A percentile compares a stretch with the other conserved stretches of the same genome.
phyloP scores from a whole-genome alignment of 1,140 invertebrate genomes.

The Neodiprion fabricii region DNA sequence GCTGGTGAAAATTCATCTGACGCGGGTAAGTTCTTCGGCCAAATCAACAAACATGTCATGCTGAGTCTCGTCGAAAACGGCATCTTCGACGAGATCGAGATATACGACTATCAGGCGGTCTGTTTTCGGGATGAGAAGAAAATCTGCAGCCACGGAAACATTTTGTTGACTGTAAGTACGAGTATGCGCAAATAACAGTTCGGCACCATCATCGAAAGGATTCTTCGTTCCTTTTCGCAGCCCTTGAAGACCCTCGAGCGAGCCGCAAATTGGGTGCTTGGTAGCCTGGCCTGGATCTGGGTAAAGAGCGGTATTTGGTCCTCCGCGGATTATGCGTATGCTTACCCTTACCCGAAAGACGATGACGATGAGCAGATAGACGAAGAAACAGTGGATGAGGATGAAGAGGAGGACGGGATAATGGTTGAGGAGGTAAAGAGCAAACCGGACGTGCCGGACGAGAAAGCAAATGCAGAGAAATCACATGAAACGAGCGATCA shows the following conservation, averaged over 20 bases:
- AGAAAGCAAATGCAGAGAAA: not conserved
- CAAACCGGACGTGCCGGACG: conserved; percentile 41
- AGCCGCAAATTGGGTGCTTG: conserved; percentile 57
- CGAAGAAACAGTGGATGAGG: conserved; percentile 54
- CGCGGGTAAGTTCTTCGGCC: conserved; percentile 88
- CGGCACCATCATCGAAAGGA: not conserved
- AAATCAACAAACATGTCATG: conserved; percentile 82
- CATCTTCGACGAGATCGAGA: conserved; percentile 77
- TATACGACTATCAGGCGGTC: conserved; percentile 91
- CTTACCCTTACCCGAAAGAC: conserved; percentile 48
- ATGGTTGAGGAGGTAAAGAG: conserved; percentile 30
- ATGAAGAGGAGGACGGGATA: conserved; percentile 49
- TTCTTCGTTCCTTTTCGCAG: conserved; percentile 37
- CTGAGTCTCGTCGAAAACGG: conserved; percentile 75
- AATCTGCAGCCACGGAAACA: conserved; percentile 67
- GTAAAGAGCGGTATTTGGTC: conserved; percentile 55
- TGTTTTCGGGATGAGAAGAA: conserved; percentile 72
- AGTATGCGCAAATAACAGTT: not conserved
- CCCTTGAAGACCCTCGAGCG: conserved; percentile 55
- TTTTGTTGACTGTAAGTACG: conserved; percentile 67
- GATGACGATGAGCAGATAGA: conserved; percentile 55
- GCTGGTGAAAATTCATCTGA: conserved; percentile 75
- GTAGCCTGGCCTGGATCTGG: conserved; percentile 57
- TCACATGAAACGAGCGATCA: not conserved
- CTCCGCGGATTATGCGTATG: conserved; percentile 47